Base-by-base conservation (phyloP, 1,140 invertebrate genomes). In the Antheraea mylitta region DNA sequence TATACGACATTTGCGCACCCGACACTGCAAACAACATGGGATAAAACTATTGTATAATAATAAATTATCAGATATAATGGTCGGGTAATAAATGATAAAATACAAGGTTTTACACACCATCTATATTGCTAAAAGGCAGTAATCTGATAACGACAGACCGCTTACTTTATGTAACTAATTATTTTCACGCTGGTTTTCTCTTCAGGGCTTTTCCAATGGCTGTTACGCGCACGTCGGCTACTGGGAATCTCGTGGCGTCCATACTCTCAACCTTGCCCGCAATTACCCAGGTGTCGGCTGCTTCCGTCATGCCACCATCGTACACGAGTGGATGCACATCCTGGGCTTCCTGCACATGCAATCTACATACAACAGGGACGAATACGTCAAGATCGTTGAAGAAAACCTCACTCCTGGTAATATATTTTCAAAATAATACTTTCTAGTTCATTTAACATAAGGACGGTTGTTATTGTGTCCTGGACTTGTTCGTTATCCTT, bases 301-400 rank as follows among this genome's bases (percentile, higher is more conserved):
- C 75, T 93, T 94, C 83, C 83, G 86, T 0, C 84, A 92, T 72
- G 86, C 85, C 59, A 92, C 90, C 66, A 89, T 96, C 60, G 93
- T 95, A 2, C 95, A 96, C 80, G 96, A 96, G 85, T 90, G 95
- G 71, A 89, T 96, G 82, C 96, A 96, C 77, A 94, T 95, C 5
- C 86, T 96, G 1, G 96, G 96, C n/a, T 96, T 96, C 85, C 93
- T 93, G 64, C 95, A 97, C 75, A 96, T 97, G 87, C 96, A 97
- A 79, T 94, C 95, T 73, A 92, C 95, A 18, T 90, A 93, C 36
- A 94, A 97, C 83, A 87, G 96, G 18, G 95, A 97, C 76, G 78
- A 95, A 5, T 96, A 94, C 81, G 94, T 97, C 2, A 92, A 86
- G 36, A 95, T 97, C 67, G 87, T 93, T 58, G 94, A 93, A 86